A percentile compares a stretch with the other conserved stretches of the same genome.
Conservation (phyloP, 2,113 vertebrate species). For the Hippocampus abdominalis region DNA sequence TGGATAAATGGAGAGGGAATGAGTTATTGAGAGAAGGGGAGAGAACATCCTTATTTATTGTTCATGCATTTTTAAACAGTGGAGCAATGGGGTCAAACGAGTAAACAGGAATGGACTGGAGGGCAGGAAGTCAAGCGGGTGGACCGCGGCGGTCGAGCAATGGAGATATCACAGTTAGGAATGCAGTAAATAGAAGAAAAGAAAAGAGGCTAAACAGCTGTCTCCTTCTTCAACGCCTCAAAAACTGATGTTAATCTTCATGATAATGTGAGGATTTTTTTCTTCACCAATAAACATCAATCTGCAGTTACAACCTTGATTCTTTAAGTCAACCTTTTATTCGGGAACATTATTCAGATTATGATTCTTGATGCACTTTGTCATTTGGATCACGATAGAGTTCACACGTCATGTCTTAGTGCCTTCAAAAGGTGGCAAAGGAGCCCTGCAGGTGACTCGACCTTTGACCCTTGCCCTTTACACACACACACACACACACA, state of each 20-base stretch:
- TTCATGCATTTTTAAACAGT: constrained; percentile 68
- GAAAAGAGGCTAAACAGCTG: too few species aligned
- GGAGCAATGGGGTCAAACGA: constrained; percentile 61
- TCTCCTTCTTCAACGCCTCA: neutral
- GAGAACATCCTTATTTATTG: constrained; percentile 63
- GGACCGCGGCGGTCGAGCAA: constrained; percentile 13
- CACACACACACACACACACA: constrained; percentile 12
- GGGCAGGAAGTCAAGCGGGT: constrained; percentile 36
- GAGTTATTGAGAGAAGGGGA: constrained; percentile 3
- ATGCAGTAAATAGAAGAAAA: neutral
- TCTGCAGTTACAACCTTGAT: neutral
- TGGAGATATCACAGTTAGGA: constrained; percentile 21
- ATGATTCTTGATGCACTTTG: neutral
- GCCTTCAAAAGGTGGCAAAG: constrained; percentile 39
- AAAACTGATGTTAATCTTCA: neutral
- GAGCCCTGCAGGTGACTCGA: constrained; percentile 52
- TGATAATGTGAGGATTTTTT: neutral
- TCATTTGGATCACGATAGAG: constrained; percentile 11
- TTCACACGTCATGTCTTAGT: constrained; percentile 12
- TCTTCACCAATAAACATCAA: neutral
- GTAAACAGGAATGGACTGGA: constrained; percentile 60
- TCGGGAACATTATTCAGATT: neutral
- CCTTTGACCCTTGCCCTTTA: constrained; percentile 51
- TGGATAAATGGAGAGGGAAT: constrained; percentile 6
- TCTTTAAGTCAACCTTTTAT: neutral